Evolutionary conservation across 2,888 invertebrate species (phyloP).

Genomic region (Eupithecia subfuscata): DNA sequence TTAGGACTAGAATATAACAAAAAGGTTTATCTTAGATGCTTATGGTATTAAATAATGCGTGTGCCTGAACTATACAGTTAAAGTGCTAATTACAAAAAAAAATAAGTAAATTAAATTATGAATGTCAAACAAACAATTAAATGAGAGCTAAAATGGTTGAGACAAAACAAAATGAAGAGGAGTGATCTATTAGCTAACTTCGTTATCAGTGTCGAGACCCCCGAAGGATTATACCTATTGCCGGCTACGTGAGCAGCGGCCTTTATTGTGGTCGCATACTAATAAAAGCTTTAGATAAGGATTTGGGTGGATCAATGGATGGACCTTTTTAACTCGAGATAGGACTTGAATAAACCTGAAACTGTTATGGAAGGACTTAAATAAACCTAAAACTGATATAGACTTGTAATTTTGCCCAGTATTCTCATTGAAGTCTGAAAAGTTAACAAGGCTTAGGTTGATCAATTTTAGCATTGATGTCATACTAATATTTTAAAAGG

Average conservation of each 20-base stretch:
- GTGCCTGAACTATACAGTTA: too few relatives aligned
- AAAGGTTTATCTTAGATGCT: too few relatives aligned
- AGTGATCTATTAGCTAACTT: neutral
- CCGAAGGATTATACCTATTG: slow-evolving; percentile 51
- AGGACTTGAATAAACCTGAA: neutral
- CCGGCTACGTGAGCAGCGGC: slow-evolving; percentile 57
- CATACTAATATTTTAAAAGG: neutral
- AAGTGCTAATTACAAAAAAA: too few relatives aligned
- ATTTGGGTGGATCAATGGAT: slow-evolving; percentile 43
- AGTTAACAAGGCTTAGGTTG: neutral
- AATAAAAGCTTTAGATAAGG: slow-evolving; percentile 49
- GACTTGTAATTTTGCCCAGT: neutral
- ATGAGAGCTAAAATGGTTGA: neutral
- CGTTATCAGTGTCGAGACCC: slow-evolving; percentile 37
- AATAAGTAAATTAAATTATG: too few relatives aligned
- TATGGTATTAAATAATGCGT: too few relatives aligned
- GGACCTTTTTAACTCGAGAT: slow-evolving; percentile 35
- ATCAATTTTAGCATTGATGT: neutral
- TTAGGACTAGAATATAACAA: too few relatives aligned
- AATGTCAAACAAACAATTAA: neutral
- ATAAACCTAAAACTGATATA: neutral
- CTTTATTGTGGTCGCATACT: slow-evolving; percentile 55
- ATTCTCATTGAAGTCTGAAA: neutral
- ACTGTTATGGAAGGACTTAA: slow-evolving; percentile 5
- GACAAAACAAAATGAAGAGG: neutral